phyloP scores from a whole-genome alignment of 1,140 invertebrate species.

The Oncopodura yosiiana region DNA sequence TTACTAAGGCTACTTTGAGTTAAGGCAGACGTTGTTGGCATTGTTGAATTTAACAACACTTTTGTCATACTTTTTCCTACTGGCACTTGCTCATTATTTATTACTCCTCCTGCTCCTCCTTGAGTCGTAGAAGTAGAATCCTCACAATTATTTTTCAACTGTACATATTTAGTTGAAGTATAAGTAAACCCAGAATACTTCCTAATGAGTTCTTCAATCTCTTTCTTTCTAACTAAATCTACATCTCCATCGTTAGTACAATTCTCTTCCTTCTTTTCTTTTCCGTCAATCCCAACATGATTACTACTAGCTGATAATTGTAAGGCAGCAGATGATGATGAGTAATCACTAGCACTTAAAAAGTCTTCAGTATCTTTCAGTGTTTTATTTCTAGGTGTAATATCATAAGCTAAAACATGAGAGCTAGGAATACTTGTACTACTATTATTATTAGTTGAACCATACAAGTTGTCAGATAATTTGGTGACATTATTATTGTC shows the following conservation, averaged over 20 bases:
- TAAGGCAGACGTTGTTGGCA: neutral
- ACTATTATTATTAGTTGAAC: too few species aligned
- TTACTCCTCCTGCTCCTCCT: neutral
- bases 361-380: slow-evolving; percentile 25
- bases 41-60: neutral
- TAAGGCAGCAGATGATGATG: neutral
- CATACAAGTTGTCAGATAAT: too few species aligned
- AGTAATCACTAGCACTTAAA: slow-evolving; percentile 5
- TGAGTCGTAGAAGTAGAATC: neutral
- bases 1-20: neutral
- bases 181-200: slow-evolving; percentile 33
- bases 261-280: slow-evolving; percentile 8
- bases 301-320: neutral
- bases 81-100: neutral
- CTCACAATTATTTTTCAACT: slow-evolving; percentile 15
- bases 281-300: neutral
- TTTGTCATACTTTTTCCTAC: neutral
- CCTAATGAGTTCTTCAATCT: slow-evolving; percentile 34
- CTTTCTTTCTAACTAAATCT: slow-evolving; percentile 30
- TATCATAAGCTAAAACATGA: slow-evolving; percentile 34
- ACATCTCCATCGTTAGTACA: slow-evolving; percentile 16
- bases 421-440: slow-evolving; percentile 13
- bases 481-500: slow-evolving; percentile 22
- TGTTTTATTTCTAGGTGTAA: slow-evolving; percentile 18
- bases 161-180: slow-evolving; percentile 30